Evolutionary conservation across 2,113 vertebrate species (phyloP), one percentile per base, ranked within the genome.

Genomic region (Alligator sinensis): DNA sequence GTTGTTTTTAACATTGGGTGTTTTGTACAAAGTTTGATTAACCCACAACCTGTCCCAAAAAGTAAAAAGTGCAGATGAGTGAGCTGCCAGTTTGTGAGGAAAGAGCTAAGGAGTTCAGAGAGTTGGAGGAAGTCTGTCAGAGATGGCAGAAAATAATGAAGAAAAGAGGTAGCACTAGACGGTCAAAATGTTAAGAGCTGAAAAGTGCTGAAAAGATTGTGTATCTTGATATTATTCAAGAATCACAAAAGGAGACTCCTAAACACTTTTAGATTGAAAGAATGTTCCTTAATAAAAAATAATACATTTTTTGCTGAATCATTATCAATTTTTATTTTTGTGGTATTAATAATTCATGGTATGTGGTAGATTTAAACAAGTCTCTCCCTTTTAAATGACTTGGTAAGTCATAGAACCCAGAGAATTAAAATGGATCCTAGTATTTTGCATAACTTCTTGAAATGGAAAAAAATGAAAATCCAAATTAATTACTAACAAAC

Each of bases 401-500:
- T 91, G 92, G 87, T 95, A 62, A 76, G 80, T 96, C 93, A 91
- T 18, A 87, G 84, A 88, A 28, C 78, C 57, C 63, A 86, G 64
- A 92, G 84, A 86, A 85, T 88, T 96, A 84, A 83, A 55, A 80
- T 30, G 27, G 80, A 21, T 58, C 57, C 21, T 70, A 70, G 79
- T 87, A 61, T 30, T 30, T 80, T 63, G 70, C 57, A 80, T 77
- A 87, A 61, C 79, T 30, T 82, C 74, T 66, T 93, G 82, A 94
- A 92, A 93, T 94, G 94, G 87, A 91, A 72, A 86, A 86, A 92
- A 93, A 84, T 92, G 34, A 90, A 94, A 93, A 80, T 88, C 81
- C 90, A 93, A 89, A 85, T 93, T 94, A 97, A 95, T 95, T 77
- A 38, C 94, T 97, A 95, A 89, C 87, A 95, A 96, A 88, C 89